Evolutionary conservation across 2,113 vertebrate species (phyloP).

Genomic region (Monarcha castaneiventris): DNA sequence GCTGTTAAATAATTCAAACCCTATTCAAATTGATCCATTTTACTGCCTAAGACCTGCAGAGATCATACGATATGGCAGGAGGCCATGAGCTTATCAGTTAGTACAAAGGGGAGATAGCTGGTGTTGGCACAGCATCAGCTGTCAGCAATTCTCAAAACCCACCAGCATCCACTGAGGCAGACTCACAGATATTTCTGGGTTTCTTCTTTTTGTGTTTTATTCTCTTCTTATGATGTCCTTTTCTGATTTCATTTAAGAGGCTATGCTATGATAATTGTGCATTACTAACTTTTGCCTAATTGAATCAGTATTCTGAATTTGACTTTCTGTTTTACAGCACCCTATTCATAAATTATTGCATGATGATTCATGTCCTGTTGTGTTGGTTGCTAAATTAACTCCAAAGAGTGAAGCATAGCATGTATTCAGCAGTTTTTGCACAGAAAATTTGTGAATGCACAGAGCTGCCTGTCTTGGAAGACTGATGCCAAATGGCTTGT

Average conservation of each 20-base stretch:
- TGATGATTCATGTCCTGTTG: background rate
- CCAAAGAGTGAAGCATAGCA: background rate
- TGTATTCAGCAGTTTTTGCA: background rate
- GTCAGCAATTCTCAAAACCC: background rate
- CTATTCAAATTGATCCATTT: background rate
- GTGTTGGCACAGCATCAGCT: background rate
- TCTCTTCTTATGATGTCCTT: background rate
- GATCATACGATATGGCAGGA: rapidly evolving
- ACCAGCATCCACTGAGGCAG: background rate
- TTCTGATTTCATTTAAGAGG: background rate
- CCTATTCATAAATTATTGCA: background rate
- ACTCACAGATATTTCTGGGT: background rate
- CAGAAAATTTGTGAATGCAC: background rate
- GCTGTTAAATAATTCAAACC: background rate
- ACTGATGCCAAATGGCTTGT: background rate
- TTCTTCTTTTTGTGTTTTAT: background rate
- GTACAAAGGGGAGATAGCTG: background rate
- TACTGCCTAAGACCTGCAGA: background rate
- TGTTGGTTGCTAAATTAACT: background rate
- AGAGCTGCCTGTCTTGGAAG: background rate
- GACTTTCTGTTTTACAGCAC: background rate
- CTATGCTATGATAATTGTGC: background rate
- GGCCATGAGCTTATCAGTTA: background rate
- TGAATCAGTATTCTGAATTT: background rate
- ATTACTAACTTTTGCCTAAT: background rate